A percentile compares a stretch with the other conserved stretches of the same genome.
These are phyloP conservation scores for Holocentrus rufus DNA, from an alignment of 2,797 vertebrate species.

Conservation along the genomic window DNA sequence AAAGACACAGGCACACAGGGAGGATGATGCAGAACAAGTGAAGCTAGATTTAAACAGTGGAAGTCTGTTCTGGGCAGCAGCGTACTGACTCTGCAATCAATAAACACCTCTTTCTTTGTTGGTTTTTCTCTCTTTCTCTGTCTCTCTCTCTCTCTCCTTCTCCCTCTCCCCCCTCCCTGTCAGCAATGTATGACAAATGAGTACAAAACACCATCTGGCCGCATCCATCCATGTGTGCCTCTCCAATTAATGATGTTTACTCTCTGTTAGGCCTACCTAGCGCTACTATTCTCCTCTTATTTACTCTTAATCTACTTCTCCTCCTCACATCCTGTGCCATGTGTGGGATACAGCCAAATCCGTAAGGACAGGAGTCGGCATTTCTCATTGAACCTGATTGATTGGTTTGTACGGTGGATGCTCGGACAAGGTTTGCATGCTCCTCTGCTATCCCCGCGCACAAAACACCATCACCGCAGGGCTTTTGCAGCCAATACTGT, in stretches of 20 bases:
- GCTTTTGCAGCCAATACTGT: background rate
- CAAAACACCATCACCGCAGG: background rate
- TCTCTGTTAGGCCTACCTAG: conserved; percentile 72
- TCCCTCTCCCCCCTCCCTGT: conserved; percentile 61
- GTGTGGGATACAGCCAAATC: conserved; percentile 40
- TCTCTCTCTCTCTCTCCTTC: conserved; percentile 52
- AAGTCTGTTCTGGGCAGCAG: conserved; percentile 61
- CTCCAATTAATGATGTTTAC: conserved; percentile 81
- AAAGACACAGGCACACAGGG: conserved; percentile 48
- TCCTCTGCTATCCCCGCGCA: background rate
- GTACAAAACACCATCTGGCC: conserved; percentile 84
- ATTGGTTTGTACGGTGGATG: conserved; percentile 3
- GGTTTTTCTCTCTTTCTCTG: conserved; percentile 47
- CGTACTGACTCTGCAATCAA: conserved; percentile 59
- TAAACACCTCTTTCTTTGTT: conserved; percentile 54
- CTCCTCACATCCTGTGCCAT: conserved; percentile 41
- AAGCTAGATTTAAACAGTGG: conserved; percentile 56
- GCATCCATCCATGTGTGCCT: conserved; percentile 76
- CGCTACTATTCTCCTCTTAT: conserved; percentile 68
- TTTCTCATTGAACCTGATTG: conserved; percentile 29
- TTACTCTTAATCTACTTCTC: conserved; percentile 66
- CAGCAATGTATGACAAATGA: conserved; percentile 81
- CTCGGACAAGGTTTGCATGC: background rate
- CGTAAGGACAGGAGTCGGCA: conserved; percentile 17
- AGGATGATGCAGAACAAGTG: conserved; percentile 51